Conservation (phyloP, 2,888 invertebrate species). For the Scelioninae gen. 1 region DNA sequence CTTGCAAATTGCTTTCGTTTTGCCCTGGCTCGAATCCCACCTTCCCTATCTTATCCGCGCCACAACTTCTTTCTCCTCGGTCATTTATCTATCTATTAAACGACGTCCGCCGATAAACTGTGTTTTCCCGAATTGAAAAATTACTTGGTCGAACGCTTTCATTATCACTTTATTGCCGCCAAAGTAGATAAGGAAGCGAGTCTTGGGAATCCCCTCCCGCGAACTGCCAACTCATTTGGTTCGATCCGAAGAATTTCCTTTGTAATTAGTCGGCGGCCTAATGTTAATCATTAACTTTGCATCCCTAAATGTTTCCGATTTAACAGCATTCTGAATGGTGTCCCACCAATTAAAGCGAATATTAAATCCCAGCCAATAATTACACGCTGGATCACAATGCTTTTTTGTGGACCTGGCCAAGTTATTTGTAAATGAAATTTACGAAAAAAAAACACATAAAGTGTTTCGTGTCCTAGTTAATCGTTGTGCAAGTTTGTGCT, state of each 20-base stretch:
- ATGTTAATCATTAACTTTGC: constrained; percentile 46
- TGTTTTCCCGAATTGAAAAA: constrained; percentile 62
- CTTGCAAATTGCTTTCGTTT: constrained; percentile 79
- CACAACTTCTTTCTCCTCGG: constrained; percentile 50
- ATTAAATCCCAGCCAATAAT: constrained; percentile 29
- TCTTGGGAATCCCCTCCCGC: constrained; percentile 4
- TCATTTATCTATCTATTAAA: constrained; percentile 66
- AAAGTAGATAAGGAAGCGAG: constrained; percentile 58
- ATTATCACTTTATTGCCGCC: constrained; percentile 59
- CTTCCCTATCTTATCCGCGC: constrained; percentile 67
- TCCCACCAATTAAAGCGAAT: constrained; percentile 19
- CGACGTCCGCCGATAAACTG: constrained; percentile 57
- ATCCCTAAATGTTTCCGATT: no score
- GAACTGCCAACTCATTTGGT: constrained; percentile 10
- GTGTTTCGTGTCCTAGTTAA: constrained; percentile 61
- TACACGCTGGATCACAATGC: constrained; percentile 8
- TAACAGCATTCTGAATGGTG: no score
- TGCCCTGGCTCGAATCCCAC: constrained; percentile 56
- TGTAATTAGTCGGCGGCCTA: constrained; percentile 43
- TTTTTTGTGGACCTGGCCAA: constrained; percentile 11
- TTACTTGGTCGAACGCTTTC: constrained; percentile 59
- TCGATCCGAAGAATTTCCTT: constrained; percentile 42
- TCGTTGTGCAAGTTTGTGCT: constrained; percentile 61
- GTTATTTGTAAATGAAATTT: constrained; percentile 56
- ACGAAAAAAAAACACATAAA: constrained; percentile 34